These are phyloP conservation scores for Odontamblyopus rebecca DNA, from an alignment of 2,797 vertebrate genomes.

Conservation along the genomic window DNA sequence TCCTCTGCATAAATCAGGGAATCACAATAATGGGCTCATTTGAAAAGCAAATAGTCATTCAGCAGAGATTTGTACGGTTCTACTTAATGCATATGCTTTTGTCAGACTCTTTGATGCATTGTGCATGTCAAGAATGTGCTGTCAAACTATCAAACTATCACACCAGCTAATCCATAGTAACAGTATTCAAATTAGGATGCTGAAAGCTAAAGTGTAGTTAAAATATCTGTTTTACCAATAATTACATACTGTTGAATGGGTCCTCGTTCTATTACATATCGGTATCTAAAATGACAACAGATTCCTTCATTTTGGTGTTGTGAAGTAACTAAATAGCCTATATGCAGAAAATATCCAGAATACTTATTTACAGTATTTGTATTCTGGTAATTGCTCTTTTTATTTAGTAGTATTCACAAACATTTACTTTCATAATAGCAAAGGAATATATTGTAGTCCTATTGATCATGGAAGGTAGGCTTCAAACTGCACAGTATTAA, in stretches of 20 bases:
- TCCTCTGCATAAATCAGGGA: not conserved
- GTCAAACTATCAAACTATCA: not conserved
- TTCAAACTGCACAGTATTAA: too few species aligned
- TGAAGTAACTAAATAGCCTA: too few species aligned
- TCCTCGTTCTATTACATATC: not conserved
- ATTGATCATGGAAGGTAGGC: too few species aligned
- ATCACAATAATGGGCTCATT: conserved; percentile 9
- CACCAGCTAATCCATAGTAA: not conserved
- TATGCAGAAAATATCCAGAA: too few species aligned
- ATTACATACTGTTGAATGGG: not conserved
- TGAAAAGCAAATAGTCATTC: conserved; percentile 9
- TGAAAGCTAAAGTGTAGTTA: not conserved
- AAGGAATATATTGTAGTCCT: too few species aligned
- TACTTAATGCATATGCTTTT: not conserved
- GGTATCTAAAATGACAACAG: not conserved
- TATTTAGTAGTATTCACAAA: too few species aligned
- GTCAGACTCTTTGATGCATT: not conserved
- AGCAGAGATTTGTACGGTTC: conserved; percentile 2
- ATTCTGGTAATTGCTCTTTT: too few species aligned
- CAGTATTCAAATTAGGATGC: not conserved
- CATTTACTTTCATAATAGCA: too few species aligned
- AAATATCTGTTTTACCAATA: not conserved
- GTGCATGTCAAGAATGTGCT: conserved; percentile 1
- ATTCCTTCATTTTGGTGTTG: not conserved
- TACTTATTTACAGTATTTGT: too few species aligned